Conservation (phyloP, 2,113 vertebrate species). For the Istiophorus platypterus region DNA sequence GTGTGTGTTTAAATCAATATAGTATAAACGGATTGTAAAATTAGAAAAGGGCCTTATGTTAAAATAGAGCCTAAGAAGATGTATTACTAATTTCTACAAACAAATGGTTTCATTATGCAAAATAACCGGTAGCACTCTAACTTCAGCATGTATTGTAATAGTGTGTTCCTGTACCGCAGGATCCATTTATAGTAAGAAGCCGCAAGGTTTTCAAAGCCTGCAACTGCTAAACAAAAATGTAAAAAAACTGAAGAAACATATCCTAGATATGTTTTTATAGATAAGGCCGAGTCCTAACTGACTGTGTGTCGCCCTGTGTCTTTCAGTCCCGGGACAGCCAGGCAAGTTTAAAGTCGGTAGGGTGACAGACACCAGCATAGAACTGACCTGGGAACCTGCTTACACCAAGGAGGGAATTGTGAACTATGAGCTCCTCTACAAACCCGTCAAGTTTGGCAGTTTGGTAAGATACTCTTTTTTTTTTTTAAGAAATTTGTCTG, state of each 20-base stretch:
- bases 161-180: background rate
- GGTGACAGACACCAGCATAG: conserved; percentile 93
- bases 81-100: background rate
- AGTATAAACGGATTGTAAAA: background rate
- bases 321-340: conserved; percentile 93
- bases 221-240: background rate
- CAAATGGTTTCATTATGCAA: background rate
- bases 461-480: conserved; percentile 85
- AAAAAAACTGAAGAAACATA: background rate
- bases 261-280: background rate
- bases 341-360: conserved; percentile 93
- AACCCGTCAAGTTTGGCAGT: conserved; percentile 88
- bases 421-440: conserved; percentile 95
- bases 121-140: background rate
- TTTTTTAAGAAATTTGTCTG: conserved; percentile 33
- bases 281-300: background rate
- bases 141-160: too few relatives aligned
- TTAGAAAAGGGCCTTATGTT: background rate
- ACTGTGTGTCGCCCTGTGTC: conserved; percentile 27
- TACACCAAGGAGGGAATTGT: conserved; percentile 92
- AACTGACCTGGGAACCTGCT: conserved; percentile 92
- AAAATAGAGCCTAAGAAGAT: background rate
- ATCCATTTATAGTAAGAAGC: background rate
- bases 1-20: background rate
- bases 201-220: background rate